Conservation (phyloP, 2,888 invertebrate genomes). For the Nomada ferruginata region DNA sequence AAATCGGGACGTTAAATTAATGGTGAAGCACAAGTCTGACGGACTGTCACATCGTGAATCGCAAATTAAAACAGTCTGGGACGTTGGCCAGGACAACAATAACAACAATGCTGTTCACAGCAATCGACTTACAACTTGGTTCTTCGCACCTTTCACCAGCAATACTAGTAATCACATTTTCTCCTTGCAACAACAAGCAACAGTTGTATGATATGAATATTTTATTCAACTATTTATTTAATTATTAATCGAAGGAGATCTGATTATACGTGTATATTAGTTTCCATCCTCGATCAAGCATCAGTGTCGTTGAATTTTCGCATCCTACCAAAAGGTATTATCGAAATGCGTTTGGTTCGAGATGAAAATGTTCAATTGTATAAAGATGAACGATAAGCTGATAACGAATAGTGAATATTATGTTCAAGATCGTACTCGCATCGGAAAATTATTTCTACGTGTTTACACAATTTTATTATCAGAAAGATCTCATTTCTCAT, state of each 20-base stretch:
- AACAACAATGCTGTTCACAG: conserved; percentile 41
- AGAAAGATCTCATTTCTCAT: neutral
- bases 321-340: no score
- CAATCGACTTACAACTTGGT: conserved; percentile 58
- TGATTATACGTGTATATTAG: neutral
- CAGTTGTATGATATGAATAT: conserved; percentile 6
- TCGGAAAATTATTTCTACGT: neutral
- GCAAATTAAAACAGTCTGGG: conserved; percentile 6
- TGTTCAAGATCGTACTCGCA: no score
- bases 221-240: neutral
- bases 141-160: conserved; percentile 53
- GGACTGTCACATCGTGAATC: neutral
- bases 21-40: conserved; percentile 65
- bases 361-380: no score
- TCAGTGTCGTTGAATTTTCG: no score
- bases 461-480: neutral
- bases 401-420: no score
- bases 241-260: neutral
- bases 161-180: conserved; percentile 58
- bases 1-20: conserved; percentile 77
- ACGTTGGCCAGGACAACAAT: conserved; percentile 40
- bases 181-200: conserved; percentile 51
- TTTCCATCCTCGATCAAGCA: no score
- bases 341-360: no score
- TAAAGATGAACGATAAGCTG: no score